Base-by-base conservation (phyloP, 2,797 vertebrate genomes). In the Aselliscus stoliczkanus region DNA sequence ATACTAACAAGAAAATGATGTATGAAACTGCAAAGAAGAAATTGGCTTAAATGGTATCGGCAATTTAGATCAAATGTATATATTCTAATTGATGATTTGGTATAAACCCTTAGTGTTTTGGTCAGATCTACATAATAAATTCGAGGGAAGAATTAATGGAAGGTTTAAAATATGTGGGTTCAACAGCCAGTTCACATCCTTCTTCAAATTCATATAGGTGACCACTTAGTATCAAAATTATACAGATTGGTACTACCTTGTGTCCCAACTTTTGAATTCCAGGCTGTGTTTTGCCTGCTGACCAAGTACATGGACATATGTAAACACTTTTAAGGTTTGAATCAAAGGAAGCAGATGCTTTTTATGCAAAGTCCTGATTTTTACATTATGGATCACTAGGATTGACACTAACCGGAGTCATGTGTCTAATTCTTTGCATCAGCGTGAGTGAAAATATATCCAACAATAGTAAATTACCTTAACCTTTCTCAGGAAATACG, bases 381-480 rank as follows among this genome's bases (percentile, higher is more conserved):
- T 87, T 94, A 84, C 80, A 85, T 93, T 87, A 56, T 60, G 69
- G 81, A 73, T 94, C 86, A 82, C 75, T 65, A 69, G 64, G 31
- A 84, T 42, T 93, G 93, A 95, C 67, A 95, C 70, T 88, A 97
- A 97, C 90, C 98, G 76, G 94, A 98, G 92, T 77, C 96, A 37
- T 94, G 13, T 76, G 37, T 96, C 90, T 96, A 96, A 98, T 97
- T 97, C 90, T 97, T 97, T 92, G 94, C 1, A 5, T 92, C 84
- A 93, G 79, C 92, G 17, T 88, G 94, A 97, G 91, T 29, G 67
- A 97, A 97, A 96, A 7, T 88, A 94, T 96, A 90, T 90, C 83
- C 87, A 97, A 83, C 21, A 92, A 83, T 93, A 97, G 84, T 98
- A 98, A 98, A 98, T 98, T 98, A 97, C 97, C 90, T 83, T 81